A percentile compares a stretch with the other conserved stretches of the same genome.
These are phyloP conservation scores for Ectemnius cavifrons DNA, from an alignment of 2,888 invertebrate genomes.

Conservation along the genomic window DNA sequence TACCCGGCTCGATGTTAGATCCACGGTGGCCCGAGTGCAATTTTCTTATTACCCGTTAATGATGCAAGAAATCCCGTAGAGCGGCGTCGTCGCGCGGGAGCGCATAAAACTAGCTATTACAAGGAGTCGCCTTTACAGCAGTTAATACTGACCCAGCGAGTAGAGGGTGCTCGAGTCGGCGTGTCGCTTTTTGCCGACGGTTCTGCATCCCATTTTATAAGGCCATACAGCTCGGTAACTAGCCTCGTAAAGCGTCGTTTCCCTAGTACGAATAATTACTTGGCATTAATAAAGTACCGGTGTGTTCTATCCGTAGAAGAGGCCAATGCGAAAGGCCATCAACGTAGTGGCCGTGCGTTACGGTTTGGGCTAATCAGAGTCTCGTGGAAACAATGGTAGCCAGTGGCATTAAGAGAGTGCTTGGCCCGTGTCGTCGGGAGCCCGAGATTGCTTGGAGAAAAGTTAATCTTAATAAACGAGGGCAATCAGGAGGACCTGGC, in stretches of 20 bases:
- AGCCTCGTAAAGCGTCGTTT: conserved; percentile 39
- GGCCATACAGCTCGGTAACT: conserved; percentile 37
- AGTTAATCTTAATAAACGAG: conserved; percentile 78
- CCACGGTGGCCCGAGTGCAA: conserved; percentile 56
- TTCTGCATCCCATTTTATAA: conserved; percentile 51
- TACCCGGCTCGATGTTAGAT: conserved; percentile 37
- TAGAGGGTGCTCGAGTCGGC: conserved; percentile 19
- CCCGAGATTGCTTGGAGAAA: conserved; percentile 73
- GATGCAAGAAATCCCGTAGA: conserved; percentile 56
- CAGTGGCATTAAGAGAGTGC: conserved; percentile 22
- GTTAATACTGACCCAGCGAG: conserved; percentile 42
- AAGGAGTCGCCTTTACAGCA: conserved; percentile 53
- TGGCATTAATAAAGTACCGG: conserved; percentile 32
- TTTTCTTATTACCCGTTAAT: conserved; percentile 64
- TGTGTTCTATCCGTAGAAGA: neutral
- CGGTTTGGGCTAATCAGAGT: neutral
- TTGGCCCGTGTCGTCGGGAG: neutral
- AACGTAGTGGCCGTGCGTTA: too few species aligned
- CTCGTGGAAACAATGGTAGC: conserved; percentile 37
- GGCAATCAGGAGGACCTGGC: conserved; percentile 69
- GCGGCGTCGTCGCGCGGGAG: conserved; percentile 39
- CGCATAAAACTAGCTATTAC: conserved; percentile 61
- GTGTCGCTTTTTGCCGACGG: conserved; percentile 49
- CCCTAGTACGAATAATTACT: conserved; percentile 44
- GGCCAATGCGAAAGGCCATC: too few species aligned